Percentiles rank a stretch among this genome's conserved stretches.
phyloP scores from a whole-genome alignment of 2,113 vertebrate genomes.

The Xiphophorus couchianus region DNA sequence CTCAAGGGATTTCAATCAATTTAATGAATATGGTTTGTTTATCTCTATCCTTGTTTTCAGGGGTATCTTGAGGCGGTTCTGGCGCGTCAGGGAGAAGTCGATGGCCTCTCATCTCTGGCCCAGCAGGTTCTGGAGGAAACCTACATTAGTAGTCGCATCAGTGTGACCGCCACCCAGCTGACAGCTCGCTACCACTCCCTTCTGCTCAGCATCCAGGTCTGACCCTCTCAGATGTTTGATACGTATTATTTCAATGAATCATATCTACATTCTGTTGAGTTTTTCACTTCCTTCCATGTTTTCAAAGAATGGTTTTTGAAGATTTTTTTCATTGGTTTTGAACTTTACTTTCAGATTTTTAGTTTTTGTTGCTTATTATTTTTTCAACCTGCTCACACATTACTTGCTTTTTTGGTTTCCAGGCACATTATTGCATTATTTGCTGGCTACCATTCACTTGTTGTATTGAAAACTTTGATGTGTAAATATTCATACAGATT shows the following conservation, averaged over 20 bases:
- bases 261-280: not conserved
- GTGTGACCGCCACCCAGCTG: slow-evolving; percentile 89
- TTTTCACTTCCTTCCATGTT: not conserved
- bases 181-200: slow-evolving; percentile 90
- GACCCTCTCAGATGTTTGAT: slow-evolving; percentile 5
- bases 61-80: slow-evolving; percentile 87
- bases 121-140: slow-evolving; percentile 93
- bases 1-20: not conserved
- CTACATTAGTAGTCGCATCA: slow-evolving; percentile 84
- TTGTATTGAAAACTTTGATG: not conserved
- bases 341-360: too few species aligned
- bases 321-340: not conserved
- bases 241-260: not conserved
- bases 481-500: not conserved
- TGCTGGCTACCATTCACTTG: too few species aligned
- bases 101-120: slow-evolving; percentile 87
- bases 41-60: slow-evolving; percentile 70
- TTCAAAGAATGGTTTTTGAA: not conserved
- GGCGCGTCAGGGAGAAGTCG: slow-evolving; percentile 88
- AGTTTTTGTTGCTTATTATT: not conserved
- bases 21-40: not conserved
- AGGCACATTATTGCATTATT: not conserved
- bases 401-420: not conserved
- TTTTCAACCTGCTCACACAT: not conserved
- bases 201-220: slow-evolving; percentile 89